Base-by-base conservation (phyloP, 2,113 vertebrate species). In the Thryonomys swinderianus region DNA sequence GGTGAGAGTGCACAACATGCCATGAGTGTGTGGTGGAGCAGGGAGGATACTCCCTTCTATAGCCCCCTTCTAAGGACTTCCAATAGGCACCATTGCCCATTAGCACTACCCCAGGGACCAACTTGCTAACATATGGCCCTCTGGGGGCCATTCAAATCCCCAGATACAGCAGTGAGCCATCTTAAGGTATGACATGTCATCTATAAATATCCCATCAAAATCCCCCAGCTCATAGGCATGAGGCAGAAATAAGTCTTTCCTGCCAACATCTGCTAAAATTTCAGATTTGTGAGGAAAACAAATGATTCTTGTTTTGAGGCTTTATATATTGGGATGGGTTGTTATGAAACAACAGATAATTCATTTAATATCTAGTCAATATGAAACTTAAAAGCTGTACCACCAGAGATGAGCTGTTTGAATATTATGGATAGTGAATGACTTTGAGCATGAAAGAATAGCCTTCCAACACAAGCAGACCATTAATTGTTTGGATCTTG, bases 201-300 rank as follows among this genome's bases (percentile, higher is more conserved):
- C 73, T 53, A 64, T 51, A 91, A 85, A 57, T 42, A 27, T 37
- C 42, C n/a, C 4, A 13, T 55, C 10, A 69, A 67, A 23, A 37
- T 84, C 32, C 25, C 34, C 27, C 25, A 37, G 18, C 5, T 80
- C 10, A 62, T 48, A 10, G 7, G 8, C 37, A 71, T 57, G 62
- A 17, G 37, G 67, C 40, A 30, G 14, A 61, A 42, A 53, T 55
- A 59, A 73, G 11, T 13, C 42, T 61, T 55, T 8, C 4, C 32
- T 83, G n/a, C 48, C 7, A 61, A 89, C 2, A 55, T 81, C 30
- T 55, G 79, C 13, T 17, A n/a, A 89, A 55, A 73, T 73, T 89
- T 95, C 48, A 86, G 42, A 86, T 83, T 40, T 53, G 3, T 73
- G 37, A 80, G 59, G 11, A 89, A 93, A 95, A 67, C 82, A 88